Conservation (phyloP, 2,113 vertebrate genomes). For the Cathartes aura region DNA sequence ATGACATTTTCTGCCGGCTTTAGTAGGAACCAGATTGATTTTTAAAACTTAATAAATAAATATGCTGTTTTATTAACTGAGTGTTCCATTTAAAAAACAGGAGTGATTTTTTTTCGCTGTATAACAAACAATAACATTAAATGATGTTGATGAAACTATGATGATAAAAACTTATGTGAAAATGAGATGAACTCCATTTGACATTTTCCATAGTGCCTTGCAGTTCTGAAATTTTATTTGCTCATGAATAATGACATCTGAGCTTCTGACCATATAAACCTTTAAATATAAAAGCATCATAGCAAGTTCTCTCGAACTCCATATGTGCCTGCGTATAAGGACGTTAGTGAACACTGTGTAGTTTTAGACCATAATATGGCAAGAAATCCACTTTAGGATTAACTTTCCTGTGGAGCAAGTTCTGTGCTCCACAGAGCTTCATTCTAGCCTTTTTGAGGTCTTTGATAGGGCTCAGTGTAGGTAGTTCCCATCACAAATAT, state of each 20-base stretch:
- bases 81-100: not conserved
- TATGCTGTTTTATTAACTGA: not conserved
- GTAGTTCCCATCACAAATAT: not conserved
- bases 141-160: not conserved
- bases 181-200: not conserved
- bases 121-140: not conserved
- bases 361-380: not conserved
- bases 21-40: not conserved
- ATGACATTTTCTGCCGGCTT: not conserved
- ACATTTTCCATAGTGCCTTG: not conserved
- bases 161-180: not conserved
- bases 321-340: slow-evolving; percentile 43
- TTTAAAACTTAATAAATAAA: not conserved
- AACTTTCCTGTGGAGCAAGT: not conserved
- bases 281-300: slow-evolving; percentile 2
- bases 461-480: not conserved
- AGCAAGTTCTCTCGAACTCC: not conserved
- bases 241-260: slow-evolving; percentile 17
- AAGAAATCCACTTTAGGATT: slow-evolving; percentile 23
- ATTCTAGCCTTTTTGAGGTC: not conserved
- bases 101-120: not conserved
- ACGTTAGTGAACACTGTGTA: not conserved
- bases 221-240: slow-evolving; percentile 21
- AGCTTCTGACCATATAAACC: not conserved
- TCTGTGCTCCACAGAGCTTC: not conserved